Evolutionary conservation across 2,888 invertebrate species (phyloP), one percentile per base, ranked within the genome.

Genomic region (Anorthoa munda): DNA sequence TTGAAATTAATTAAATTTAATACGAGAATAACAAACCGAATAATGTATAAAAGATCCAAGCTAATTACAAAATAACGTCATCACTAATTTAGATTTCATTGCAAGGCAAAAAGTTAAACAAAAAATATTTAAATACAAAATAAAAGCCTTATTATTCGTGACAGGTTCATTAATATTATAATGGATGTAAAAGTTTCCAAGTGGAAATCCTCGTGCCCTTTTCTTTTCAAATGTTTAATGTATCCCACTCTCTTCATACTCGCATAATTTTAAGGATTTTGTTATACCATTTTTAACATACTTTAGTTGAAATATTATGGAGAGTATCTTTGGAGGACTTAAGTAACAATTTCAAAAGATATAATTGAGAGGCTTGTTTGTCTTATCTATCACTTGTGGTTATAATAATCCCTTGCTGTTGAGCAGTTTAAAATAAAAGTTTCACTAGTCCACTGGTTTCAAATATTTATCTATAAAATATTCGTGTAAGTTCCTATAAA

Each of bases 221-320:
- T 72, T 85, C 83, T 85, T 79, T 73, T 73, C 53, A 72, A 73
- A 79, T 69, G 65, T 72, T 85, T 76, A 79, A 85, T 75, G 79
- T 65, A 67, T 71, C 50, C 21, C 59, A 56, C 50, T 75, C 64
- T 66, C 65, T 75, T 79, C 63, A 69, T 75, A 63, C 53, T 80
- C 64, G 64, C 60, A 82, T 67, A 74, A 67, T 72, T 63, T 56
- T 4, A 63, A 59, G 12, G 31, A 72, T 72, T 55, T 66, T 59
- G 17, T 50, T 50, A 31, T 55, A 45, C 26, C 11, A 66, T 3
- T 70, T 67, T 60, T 56, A n/a, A 55, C 23, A 51, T 59, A 55
- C 46, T 65, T 75, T 26, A 18, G 15, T 53, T 65, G 17, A 65
- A 64, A 58, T 61, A 39, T 7, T 58, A 55, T 26, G 23, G 2